Percentiles rank a stretch among this genome's conserved stretches.
Evolutionary conservation across 2,113 vertebrate species (phyloP).

Genomic region (Numenius arquata): DNA sequence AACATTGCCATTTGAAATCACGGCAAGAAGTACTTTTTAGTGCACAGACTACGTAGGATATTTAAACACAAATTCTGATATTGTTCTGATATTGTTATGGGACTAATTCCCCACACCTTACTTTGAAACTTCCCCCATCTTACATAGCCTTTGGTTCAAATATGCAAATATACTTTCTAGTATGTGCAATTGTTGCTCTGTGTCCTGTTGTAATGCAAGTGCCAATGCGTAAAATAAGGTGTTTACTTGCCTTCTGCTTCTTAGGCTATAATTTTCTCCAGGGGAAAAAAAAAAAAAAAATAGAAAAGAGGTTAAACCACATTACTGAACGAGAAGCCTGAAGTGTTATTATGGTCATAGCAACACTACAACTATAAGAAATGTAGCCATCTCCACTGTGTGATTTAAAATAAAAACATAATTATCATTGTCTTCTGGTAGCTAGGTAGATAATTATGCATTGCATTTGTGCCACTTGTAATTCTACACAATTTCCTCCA

Average conservation of each 20-base stretch:
- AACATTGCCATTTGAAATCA: background rate
- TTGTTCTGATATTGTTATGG: background rate
- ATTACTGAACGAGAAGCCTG: conserved; percentile 7
- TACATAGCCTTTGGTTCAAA: background rate
- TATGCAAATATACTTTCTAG: background rate
- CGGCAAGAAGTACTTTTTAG: background rate
- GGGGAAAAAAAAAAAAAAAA: background rate
- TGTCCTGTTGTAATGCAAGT: background rate
- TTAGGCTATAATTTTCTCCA: background rate
- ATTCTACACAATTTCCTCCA: conserved; percentile 65
- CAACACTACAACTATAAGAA: conserved; percentile 18
- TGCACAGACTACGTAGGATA: background rate
- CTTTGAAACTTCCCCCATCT: background rate
- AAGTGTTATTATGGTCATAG: conserved; percentile 34
- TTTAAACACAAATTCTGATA: background rate
- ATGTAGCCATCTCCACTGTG: background rate
- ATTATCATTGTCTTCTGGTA: conserved; percentile 22
- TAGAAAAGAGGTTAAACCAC: background rate
- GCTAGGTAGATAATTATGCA: conserved; percentile 41
- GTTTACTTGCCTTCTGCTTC: background rate
- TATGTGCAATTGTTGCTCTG: background rate
- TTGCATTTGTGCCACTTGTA: conserved; percentile 5
- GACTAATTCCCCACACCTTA: background rate
- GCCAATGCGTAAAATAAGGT: background rate
- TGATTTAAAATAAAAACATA: conserved; percentile 49